Evolutionary conservation across 2,797 vertebrate species (phyloP), one percentile per base, ranked within the genome.

Genomic region (Astyanax mexicanus): DNA sequence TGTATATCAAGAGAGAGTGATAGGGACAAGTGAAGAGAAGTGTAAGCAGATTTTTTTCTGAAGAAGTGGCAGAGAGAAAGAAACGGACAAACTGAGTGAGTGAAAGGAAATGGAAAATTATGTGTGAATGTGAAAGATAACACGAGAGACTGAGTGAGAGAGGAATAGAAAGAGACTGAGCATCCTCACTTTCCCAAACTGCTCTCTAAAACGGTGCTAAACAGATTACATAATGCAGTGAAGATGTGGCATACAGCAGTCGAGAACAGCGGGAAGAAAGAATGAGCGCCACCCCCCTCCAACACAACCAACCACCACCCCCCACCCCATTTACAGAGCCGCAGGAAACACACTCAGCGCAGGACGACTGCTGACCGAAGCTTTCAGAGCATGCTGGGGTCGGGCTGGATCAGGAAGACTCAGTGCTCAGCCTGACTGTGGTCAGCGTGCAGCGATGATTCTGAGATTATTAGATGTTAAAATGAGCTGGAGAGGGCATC

Each of bases 191-290:
- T n/a, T 32, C 8, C 15, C 37, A 21, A 61, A 42, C 62, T 8
- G 71, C 35, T 51, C 54, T 44, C 47, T 19, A n/a, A 35, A 67
- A 15, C 51, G 23, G 21, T 45, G n/a, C 29, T 81, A 82, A 88
- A 85, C 68, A 80, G 81, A 65, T 88, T 90, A 84, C 83, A 85
- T 88, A 89, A 91, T 73, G 55, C 44, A 65, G 62, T 44, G 74
- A 61, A 66, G 60, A 80, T 70, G 37, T 61, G 61, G 13, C 45
- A 45, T 73, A 51, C 64, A 79, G 66, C 72, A 55, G 62, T 55
- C 10, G 78, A 77, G 77, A 81, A 23, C 32, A 69, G 57, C 55
- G 40, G 67, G 57, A 0, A 8, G 6, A 32, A 17, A 12, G 29
- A 5, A 21, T 11, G 32, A n/a, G 54, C 15, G 27, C 1, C 3